Evolutionary conservation across 2,797 vertebrate genomes (phyloP), one percentile per base, ranked within the genome.

Genomic region (Lutra lutra): DNA sequence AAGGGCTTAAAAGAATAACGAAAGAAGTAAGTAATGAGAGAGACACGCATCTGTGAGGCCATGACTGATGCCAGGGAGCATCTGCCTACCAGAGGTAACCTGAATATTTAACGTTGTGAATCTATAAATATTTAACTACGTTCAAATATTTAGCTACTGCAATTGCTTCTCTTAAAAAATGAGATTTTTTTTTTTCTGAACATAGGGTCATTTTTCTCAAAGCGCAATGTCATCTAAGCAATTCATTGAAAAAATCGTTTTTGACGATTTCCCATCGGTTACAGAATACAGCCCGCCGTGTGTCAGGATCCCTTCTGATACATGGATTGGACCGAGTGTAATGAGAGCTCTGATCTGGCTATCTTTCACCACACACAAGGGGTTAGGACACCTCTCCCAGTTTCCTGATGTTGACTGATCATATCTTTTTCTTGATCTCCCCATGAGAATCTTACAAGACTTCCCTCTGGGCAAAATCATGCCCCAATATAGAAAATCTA

Each of bases 81-180:
- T 91, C 88, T 95, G 96, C 92, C 90, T 96, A 95, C 95, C 86
- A 92, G 94, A 96, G 77, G 95, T 96, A 97, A 96, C 90, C 89
- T 98, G 97, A 97, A 97, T 98, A 96, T 98, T 98, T 97, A 96
- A 97, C 38, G 43, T 79, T 75, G 85, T 72, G 95, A 96, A 96
- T 97, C 94, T 95, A 96, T 98, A 97, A 97, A 98, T 98, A 96
- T 97, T 98, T 97, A 97, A 98, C 90, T 46, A 90, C 73, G 29
- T 94, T 97, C 95, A 97, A 97, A 97, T 98, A 97, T 98, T 97
- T 98, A 97, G 95, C 91, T 95, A 95, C 93, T 88, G 66, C 95
- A 97, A 97, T 95, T 93, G 94, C 73, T 82, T 96, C 72, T 91
- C 89, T 95, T 94, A 94, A 97, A 97, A 94, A 94, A 96, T 66